Base-by-base conservation (phyloP, 2,888 invertebrate species). In the Drosophila hawaiiensis region DNA sequence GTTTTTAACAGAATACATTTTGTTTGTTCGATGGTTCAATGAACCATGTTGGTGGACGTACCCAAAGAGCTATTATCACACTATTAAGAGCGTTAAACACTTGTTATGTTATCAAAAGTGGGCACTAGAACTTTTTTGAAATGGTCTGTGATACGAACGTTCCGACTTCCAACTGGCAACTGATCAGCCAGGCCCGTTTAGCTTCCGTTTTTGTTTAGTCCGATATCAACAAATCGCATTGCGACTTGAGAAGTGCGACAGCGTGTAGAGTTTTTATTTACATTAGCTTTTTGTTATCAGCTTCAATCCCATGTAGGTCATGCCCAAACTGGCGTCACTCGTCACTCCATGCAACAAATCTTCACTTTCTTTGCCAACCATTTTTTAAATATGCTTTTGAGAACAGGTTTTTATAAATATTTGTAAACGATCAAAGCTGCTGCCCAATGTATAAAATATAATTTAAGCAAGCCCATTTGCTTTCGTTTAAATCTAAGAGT, bases 131-230 rank as follows among this genome's bases (percentile, higher is more conserved):
- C n/a, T 53, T 31, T 47, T 35, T 35, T 39, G 35, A 61, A 50
- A 53, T 49, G 50, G 47, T 70, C 37, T 58, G 56, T 54, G 73
- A 71, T 70, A 66, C 67, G 87, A 72, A 66, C 89, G 73, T 87
- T 68, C 64, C 60, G 84, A 69, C 67, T 68, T 73, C 56, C 72
- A 86, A 72, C 59, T 43, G 67, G 43, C 66, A 83, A 90, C 87
- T 84, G 70, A 86, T 31, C 61, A 65, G 37, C 31, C 43, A 37
- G 56, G 41, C 53, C 31, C 52, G 53, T 74, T 72, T 25, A 41
- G 78, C 72, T 85, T 89, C 91, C 89, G 89, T 70, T 90, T 82
- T 77, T 83, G 83, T 71, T 80, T 71, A 80, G 87, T 39, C 64
- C 58, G 78, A 78, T 84, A 84, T 68, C 68, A 68, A 49, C 59